These are phyloP conservation scores for Axis porcinus DNA, from an alignment of 2,113 vertebrate genomes.

Conservation along the genomic window DNA sequence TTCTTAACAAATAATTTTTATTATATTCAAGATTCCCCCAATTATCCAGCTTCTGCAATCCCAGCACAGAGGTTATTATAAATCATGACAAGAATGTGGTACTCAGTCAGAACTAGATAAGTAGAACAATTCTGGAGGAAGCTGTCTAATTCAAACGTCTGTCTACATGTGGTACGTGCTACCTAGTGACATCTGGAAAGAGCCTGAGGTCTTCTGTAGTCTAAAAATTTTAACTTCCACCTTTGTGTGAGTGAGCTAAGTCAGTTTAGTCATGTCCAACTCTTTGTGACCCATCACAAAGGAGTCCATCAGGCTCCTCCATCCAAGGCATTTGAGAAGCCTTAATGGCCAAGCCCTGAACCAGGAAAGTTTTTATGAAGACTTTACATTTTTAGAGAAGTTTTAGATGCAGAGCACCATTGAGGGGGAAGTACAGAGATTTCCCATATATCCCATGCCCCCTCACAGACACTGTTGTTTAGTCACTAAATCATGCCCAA, in stretches of 20 bases:
- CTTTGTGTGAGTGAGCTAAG: not conserved
- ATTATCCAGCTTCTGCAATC: not conserved
- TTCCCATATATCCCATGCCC: not conserved
- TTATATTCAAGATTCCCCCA: not conserved
- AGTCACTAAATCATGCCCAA: not conserved
- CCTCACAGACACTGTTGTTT: not conserved
- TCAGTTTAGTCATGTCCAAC: not conserved
- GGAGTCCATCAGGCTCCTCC: not conserved
- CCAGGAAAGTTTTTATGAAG: not conserved
- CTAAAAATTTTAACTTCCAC: not conserved
- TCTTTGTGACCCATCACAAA: not conserved
- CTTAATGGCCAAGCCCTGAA: not conserved
- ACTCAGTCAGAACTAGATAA: not conserved
- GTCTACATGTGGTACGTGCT: not conserved
- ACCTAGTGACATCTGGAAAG: not conserved
- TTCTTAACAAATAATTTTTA: constrained; percentile 1
- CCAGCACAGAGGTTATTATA: not conserved
- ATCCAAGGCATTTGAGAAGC: not conserved
- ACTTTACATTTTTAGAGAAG: not conserved
- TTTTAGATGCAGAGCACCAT: not conserved
- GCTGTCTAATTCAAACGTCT: not conserved
- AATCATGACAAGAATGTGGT: not conserved
- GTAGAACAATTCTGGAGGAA: not conserved
- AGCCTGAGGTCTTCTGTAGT: not conserved
- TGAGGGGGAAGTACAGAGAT: not conserved